Evolutionary conservation across 2,888 invertebrate genomes (phyloP), one percentile per base, ranked within the genome.

Genomic region (Lagria hirta): DNA sequence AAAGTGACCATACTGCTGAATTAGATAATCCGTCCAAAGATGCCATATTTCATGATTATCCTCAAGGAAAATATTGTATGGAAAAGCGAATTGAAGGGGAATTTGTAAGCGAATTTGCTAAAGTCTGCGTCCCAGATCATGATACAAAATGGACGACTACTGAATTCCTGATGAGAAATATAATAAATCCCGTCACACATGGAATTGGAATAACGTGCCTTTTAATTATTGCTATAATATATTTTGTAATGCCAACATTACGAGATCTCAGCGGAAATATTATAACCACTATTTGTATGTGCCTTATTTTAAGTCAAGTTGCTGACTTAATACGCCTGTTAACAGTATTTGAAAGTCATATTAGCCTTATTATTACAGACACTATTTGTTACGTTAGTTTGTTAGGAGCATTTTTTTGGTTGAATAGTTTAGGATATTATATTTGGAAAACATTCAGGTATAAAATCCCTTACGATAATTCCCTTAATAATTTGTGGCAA

Each of bases 401-500:
- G 36, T 65, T 89, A 52, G 88, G 84, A 17, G 86, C 88, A 33
- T 90, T 89, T 70, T 88, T 90, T 64, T 91, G 91, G 91, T 72
- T 91, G 2, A 90, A 87, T 56, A 87, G 88, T 64, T 78, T 88
- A 49, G 90, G 89, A 32, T 91, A 87, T 66, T 90, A 90, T 66
- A 85, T 90, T 49, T 91, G 90, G 90, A 88, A 84, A 66, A 90
- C 88, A 1, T 90, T 91, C 64, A 84, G 80, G 84, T 84, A 73
- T n/a, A 73, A 75, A 20, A 8, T 20, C 34, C 30, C n/a, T n/a
- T n/a, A n/a, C n/a, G n/a, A n/a, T n/a, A n/a, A n/a, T n/a, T n/a
- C n/a, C n/a, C n/a, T n/a, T n/a, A 28, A 28, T 28, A 5, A 12
- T 28, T n/a, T n/a, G n/a, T n/a, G n/a, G n/a, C n/a, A n/a, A n/a